Conservation (phyloP, 1,140 invertebrate species). For the Cardiocondyla obscurior region DNA sequence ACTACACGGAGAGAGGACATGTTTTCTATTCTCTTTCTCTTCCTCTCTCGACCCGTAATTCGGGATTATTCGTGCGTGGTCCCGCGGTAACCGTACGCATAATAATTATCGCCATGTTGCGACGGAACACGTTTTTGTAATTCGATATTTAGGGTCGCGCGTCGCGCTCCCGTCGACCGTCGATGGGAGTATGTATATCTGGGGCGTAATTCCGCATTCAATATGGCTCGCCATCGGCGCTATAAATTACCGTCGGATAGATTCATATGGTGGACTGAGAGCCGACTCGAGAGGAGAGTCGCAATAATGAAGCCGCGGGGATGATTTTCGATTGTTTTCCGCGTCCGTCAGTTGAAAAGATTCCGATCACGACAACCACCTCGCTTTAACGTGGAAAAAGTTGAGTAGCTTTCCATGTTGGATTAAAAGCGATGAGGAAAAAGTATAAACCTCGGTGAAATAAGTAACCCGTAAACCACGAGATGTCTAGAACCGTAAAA, state of each 20-base stretch:
- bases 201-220: slow-evolving; percentile 41
- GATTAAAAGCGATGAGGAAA: background rate
- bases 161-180: background rate
- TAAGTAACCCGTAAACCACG: slow-evolving; percentile 7
- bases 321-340: slow-evolving; percentile 7
- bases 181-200: background rate
- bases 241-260: slow-evolving; percentile 40
- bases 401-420: slow-evolving; percentile 1
- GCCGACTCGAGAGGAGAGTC: background rate
- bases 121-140: slow-evolving; percentile 45
- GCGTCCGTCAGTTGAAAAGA: background rate
- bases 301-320: background rate
- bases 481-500: slow-evolving; percentile 18
- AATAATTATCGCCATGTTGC: slow-evolving; percentile 40
- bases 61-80: slow-evolving; percentile 41
- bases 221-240: slow-evolving; percentile 25
- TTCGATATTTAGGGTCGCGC: slow-evolving; percentile 46
- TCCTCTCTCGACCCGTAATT: slow-evolving; percentile 20
- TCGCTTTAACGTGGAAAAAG: background rate
- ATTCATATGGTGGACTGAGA: slow-evolving; percentile 27
- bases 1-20: background rate
- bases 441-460: background rate
- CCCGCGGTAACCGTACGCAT: slow-evolving; percentile 27
- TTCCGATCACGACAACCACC: background rate
- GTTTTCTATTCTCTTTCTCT: background rate